phyloP scores from a whole-genome alignment of 2,797 vertebrate species.

The Urophycis tenuis region DNA sequence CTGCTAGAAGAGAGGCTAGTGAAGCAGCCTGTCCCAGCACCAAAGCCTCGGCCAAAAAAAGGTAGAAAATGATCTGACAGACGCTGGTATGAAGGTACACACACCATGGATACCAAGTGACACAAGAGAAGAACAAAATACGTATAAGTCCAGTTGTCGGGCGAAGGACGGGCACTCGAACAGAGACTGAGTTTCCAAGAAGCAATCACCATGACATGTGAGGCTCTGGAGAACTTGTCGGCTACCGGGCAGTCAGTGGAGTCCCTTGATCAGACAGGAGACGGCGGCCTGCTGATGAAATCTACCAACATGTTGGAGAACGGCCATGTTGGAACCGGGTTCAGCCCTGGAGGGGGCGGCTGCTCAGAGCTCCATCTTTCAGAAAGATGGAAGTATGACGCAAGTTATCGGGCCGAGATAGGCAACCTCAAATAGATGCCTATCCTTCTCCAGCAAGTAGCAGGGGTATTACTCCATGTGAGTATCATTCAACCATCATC shows the following conservation, averaged over 20 bases:
- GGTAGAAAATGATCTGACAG: not conserved
- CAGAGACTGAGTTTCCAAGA: no score
- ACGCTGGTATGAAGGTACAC: not conserved
- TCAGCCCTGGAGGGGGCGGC: not conserved
- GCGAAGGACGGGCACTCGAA: not conserved
- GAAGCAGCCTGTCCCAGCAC: not conserved
- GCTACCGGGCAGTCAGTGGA: not conserved
- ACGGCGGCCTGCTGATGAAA: not conserved
- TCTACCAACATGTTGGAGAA: not conserved
- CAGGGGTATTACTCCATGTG: not conserved
- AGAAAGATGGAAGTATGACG: not conserved
- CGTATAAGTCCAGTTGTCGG: not conserved
- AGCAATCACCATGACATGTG: no score
- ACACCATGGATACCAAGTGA: not conserved
- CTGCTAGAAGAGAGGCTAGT: not conserved
- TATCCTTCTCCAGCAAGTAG: not conserved
- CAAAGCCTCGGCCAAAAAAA: not conserved
- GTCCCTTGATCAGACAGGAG: not conserved
- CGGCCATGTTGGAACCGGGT: not conserved
- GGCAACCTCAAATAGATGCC: not conserved
- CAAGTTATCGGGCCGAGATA: not conserved
- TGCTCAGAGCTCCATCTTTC: not conserved
- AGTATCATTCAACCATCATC: not conserved
- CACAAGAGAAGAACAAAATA: not conserved
- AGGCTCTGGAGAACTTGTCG: not conserved